Percentiles rank a stretch among this genome's conserved stretches.
Conservation (phyloP, 1,140 invertebrate species). For the Bombyx mandarina region DNA sequence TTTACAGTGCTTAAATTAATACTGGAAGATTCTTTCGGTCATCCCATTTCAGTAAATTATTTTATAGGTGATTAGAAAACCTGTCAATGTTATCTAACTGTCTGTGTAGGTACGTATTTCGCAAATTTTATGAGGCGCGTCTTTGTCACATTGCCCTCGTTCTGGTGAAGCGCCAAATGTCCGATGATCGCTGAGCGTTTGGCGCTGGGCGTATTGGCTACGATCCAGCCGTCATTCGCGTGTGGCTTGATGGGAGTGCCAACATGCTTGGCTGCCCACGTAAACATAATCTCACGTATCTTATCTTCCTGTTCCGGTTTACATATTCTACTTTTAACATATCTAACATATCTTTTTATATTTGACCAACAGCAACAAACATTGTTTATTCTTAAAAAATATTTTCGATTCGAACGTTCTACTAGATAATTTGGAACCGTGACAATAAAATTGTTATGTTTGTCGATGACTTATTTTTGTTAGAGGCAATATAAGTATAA, state of each 20-base stretch:
- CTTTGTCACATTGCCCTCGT: slow-evolving; percentile 39
- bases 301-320: slow-evolving; percentile 48
- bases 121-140: slow-evolving; percentile 15
- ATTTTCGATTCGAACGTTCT: neutral
- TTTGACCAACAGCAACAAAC: too few species aligned
- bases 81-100: too few species aligned
- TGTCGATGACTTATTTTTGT: neutral
- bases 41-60: too few species aligned
- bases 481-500: too few species aligned
- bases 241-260: slow-evolving; percentile 23
- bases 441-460: neutral
- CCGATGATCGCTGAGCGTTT: slow-evolving; percentile 13
- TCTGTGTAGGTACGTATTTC: neutral
- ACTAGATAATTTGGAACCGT: neutral
- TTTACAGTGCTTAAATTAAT: neutral
- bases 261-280: slow-evolving; percentile 31
- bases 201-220: slow-evolving; percentile 27
- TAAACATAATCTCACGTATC: slow-evolving; percentile 10
- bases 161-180: slow-evolving; percentile 43
- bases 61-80: too few species aligned
- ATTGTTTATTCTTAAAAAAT: too few species aligned
- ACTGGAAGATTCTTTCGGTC: slow-evolving; percentile 36
- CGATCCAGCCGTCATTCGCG: slow-evolving; percentile 42
- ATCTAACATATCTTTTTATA: neutral
- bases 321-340: neutral